Conservation (phyloP, 2,888 invertebrate genomes). For the Diplolepis rosae region DNA sequence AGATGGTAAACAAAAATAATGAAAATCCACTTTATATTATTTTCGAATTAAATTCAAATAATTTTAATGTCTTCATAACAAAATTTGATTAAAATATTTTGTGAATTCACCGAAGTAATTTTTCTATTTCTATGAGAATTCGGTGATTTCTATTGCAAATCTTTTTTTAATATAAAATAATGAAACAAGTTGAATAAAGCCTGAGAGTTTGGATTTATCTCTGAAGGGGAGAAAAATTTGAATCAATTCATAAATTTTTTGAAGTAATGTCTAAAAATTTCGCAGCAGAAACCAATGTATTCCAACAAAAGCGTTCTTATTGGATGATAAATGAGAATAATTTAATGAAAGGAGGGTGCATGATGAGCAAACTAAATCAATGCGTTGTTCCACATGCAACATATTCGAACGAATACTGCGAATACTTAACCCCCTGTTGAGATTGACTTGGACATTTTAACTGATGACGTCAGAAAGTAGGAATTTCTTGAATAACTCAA, state of each 20-base stretch:
- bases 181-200: too few relatives aligned
- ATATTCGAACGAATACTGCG: conserved; percentile 11
- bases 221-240: too few relatives aligned
- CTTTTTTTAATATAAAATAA: too few relatives aligned
- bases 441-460: conserved; percentile 10
- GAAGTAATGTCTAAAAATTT: too few relatives aligned
- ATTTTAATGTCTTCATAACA: too few relatives aligned
- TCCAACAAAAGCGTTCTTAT: background rate
- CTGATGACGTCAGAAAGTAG: conserved; percentile 2
- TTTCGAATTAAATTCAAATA: too few relatives aligned
- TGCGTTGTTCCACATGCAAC: conserved; percentile 14
- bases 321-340: background rate
- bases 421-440: background rate
- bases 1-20: background rate
- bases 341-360: background rate
- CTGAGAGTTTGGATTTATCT: too few relatives aligned
- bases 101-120: too few relatives aligned
- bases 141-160: too few relatives aligned
- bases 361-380: conserved; percentile 3
- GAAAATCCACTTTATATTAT: background rate
- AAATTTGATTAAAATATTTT: too few relatives aligned
- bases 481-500: conserved; percentile 12
- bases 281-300: background rate
- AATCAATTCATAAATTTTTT: too few relatives aligned
- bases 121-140: too few relatives aligned